Evolutionary conservation across 2,888 invertebrate genomes (phyloP).

Genomic region (Nemapogon koenigi): DNA sequence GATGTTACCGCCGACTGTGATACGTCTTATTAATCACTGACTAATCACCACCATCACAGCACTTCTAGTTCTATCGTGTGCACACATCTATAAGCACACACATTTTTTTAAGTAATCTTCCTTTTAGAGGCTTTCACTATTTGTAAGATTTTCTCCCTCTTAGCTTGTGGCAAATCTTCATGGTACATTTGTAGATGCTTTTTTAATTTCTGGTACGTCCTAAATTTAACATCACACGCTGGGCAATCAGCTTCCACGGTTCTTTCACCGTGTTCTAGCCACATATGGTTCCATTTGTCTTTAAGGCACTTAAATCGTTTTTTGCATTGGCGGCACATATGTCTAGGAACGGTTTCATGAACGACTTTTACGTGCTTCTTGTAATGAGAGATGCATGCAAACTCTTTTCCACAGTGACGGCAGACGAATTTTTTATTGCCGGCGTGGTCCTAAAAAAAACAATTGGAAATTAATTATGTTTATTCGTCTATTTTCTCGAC

Average conservation of each 20-base stretch:
- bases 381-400: constrained; percentile 18
- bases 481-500: too few relatives aligned
- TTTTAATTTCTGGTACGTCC: constrained; percentile 26
- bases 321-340: constrained; percentile 23
- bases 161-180: neutral
- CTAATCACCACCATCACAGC: too few relatives aligned
- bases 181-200: constrained; percentile 21
- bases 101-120: too few relatives aligned
- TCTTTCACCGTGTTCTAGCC: constrained; percentile 25
- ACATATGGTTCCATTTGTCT: constrained; percentile 33
- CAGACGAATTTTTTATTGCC: constrained; percentile 17
- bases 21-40: too few relatives aligned
- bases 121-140: too few relatives aligned
- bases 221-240: constrained; percentile 22
- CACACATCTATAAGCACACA: too few relatives aligned
- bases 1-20: too few relatives aligned
- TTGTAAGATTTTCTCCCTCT: too few relatives aligned
- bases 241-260: constrained; percentile 29
- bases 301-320: constrained; percentile 16
- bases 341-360: constrained; percentile 8
- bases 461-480: neutral
- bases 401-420: constrained; percentile 20
- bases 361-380: constrained; percentile 19
- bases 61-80: too few relatives aligned
- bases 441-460: neutral